Evolutionary conservation across 2,888 invertebrate genomes (phyloP).

Genomic region (Agonum fuliginosum): DNA sequence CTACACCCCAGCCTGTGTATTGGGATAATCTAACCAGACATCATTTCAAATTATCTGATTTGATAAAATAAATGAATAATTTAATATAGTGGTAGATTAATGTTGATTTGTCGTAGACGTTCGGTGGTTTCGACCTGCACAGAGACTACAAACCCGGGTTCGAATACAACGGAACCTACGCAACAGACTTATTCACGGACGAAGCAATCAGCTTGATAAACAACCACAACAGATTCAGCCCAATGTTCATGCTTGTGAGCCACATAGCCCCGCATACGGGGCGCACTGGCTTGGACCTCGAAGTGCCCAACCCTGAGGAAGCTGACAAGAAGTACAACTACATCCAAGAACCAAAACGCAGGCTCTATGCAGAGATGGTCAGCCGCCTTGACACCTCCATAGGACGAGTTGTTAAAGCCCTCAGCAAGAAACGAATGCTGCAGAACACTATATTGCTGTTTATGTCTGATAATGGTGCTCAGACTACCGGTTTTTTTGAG

Average conservation of each 20-base stretch:
- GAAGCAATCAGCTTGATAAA: conserved; percentile 80
- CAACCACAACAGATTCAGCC: conserved; percentile 75
- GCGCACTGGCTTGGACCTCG: conserved; percentile 79
- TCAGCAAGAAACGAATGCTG: conserved; percentile 81
- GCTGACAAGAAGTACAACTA: conserved; percentile 80
- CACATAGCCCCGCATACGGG: conserved; percentile 87
- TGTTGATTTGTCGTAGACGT: too few species aligned
- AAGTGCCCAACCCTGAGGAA: conserved; percentile 78
- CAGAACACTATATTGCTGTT: conserved; percentile 90
- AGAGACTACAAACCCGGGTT: conserved; percentile 72
- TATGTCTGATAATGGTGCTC: conserved; percentile 92
- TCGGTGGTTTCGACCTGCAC: conserved; percentile 73
- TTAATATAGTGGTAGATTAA: too few species aligned
- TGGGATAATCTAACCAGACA: too few species aligned
- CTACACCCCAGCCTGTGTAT: too few species aligned
- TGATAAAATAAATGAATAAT: too few species aligned
- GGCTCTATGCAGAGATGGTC: conserved; percentile 87
- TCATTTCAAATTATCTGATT: too few species aligned
- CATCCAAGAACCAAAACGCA: conserved; percentile 79
- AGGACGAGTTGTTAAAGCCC: conserved; percentile 82
- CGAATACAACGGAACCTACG: conserved; percentile 77
- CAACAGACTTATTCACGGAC: conserved; percentile 82
- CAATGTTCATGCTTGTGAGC: conserved; percentile 85
- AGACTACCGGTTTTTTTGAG: conserved; percentile 80
- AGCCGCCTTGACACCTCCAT: conserved; percentile 90